A percentile compares a stretch with the other conserved stretches of the same genome.
These are phyloP conservation scores for Furcifer pardalis DNA, from an alignment of 2,797 vertebrate genomes.

Conservation along the genomic window DNA sequence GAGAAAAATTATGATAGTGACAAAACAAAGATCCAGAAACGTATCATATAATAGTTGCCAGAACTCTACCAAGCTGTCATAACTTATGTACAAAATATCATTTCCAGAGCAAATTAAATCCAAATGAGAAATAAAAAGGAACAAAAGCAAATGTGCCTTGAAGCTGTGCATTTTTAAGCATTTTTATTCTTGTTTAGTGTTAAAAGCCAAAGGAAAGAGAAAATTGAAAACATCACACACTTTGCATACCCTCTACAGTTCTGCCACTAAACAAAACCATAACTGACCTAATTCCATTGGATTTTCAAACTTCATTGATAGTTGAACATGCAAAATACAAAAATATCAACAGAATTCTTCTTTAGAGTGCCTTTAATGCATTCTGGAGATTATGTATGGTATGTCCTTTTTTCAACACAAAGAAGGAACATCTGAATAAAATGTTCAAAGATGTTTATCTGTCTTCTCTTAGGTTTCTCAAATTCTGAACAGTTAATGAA, in stretches of 20 bases:
- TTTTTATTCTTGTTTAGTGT: slow-evolving; percentile 50
- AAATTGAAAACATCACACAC: slow-evolving; percentile 62
- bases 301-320: slow-evolving; percentile 55
- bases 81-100: slow-evolving; percentile 36
- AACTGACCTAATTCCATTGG: slow-evolving; percentile 59
- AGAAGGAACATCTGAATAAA: slow-evolving; percentile 44
- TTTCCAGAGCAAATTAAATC: slow-evolving; percentile 40
- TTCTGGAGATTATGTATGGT: slow-evolving; percentile 8
- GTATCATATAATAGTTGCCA: not conserved
- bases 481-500: slow-evolving; percentile 41
- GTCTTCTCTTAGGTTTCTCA: slow-evolving; percentile 51
- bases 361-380: not conserved
- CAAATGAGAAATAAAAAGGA: slow-evolving; percentile 52
- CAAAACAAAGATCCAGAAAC: not conserved
- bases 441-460: slow-evolving; percentile 26
- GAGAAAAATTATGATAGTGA: not conserved
- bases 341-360: slow-evolving; percentile 50
- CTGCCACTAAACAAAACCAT: slow-evolving; percentile 58
- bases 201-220: slow-evolving; percentile 58
- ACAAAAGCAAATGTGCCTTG: slow-evolving; percentile 51
- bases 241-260: slow-evolving; percentile 56
- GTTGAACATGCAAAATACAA: slow-evolving; percentile 47
- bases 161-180: slow-evolving; percentile 56
- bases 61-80: slow-evolving; percentile 24
- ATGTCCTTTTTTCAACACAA: slow-evolving; percentile 39